Evolutionary conservation across 2,797 vertebrate genomes (phyloP).

Genomic region (Melopsittacus undulatus): DNA sequence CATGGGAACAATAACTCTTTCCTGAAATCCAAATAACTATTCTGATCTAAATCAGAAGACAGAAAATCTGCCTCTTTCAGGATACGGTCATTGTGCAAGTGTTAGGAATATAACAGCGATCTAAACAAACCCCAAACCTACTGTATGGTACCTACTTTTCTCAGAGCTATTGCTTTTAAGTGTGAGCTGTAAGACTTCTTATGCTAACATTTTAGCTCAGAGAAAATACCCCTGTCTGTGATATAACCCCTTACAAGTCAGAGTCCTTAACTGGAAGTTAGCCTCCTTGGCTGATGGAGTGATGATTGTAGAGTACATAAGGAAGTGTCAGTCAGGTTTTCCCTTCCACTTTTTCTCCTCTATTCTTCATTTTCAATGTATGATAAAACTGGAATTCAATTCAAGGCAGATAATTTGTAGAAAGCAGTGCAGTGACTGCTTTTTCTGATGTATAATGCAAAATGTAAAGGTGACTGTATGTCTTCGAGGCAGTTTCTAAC

Average conservation of each 20-base stretch:
- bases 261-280: neutral
- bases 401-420: neutral
- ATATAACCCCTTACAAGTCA: neutral
- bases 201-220: neutral
- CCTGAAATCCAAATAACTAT: conserved; percentile 64
- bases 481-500: neutral
- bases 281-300: neutral
- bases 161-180: neutral
- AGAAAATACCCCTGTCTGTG: neutral
- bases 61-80: conserved; percentile 22
- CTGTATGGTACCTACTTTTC: neutral
- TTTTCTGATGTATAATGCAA: neutral
- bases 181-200: neutral
- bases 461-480: neutral
- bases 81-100: neutral
- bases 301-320: neutral
- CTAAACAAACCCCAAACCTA: neutral
- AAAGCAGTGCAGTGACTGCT: neutral
- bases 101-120: neutral
- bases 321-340: neutral
- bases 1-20: conserved; percentile 66
- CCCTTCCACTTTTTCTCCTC: neutral
- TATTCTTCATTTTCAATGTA: neutral
- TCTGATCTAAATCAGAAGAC: conserved; percentile 60
- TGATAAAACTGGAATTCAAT: neutral